phyloP scores from a whole-genome alignment of 2,113 vertebrate species.

The Tor tambroides region DNA sequence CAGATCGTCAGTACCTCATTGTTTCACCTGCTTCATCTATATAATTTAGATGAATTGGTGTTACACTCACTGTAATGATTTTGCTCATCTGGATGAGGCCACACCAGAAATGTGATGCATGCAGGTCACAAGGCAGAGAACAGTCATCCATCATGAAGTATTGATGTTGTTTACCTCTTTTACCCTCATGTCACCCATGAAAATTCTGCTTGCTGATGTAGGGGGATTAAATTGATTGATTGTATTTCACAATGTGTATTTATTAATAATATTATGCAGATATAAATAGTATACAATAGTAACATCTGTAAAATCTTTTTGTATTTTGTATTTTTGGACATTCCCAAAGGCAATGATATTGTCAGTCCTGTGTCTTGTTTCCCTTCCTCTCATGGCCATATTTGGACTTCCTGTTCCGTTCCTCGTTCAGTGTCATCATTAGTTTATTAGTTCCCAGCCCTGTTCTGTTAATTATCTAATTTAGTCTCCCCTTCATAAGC shows the following conservation, averaged over 20 bases:
- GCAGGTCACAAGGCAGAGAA: background rate
- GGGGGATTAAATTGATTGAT: background rate
- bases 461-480: too few species aligned
- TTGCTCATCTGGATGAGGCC: background rate
- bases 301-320: too few species aligned
- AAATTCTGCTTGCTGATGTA: background rate
- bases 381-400: too few species aligned
- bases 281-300: background rate
- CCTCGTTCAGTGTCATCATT: too few species aligned
- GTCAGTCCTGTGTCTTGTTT: too few species aligned
- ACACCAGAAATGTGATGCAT: background rate
- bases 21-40: background rate
- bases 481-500: too few species aligned
- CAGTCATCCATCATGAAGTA: slow-evolving; percentile 2
- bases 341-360: too few species aligned
- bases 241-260: background rate
- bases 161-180: background rate
- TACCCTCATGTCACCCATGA: background rate
- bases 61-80: background rate
- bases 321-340: too few species aligned
- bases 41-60: background rate
- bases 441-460: too few species aligned
- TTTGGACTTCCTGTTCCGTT: too few species aligned
- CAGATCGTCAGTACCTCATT: background rate
- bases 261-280: background rate